Conservation (phyloP, 2,113 vertebrate species). For the Antechinus flavipes region DNA sequence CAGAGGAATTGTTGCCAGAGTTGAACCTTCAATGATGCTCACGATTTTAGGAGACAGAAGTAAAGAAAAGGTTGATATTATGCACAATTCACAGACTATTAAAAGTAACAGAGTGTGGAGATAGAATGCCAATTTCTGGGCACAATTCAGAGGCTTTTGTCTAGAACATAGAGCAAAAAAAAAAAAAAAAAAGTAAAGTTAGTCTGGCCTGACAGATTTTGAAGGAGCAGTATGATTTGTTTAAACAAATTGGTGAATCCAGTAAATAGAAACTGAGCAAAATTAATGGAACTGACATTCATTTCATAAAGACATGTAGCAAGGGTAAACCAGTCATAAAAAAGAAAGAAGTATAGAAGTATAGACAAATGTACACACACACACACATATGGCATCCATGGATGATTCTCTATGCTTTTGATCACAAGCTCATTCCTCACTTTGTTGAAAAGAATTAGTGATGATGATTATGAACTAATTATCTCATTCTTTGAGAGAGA, state of each 20-base stretch:
- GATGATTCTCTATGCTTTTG: no score
- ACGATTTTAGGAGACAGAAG: background rate
- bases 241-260: slow-evolving; percentile 46
- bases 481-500: no score
- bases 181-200: background rate
- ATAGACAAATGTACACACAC: background rate
- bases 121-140: background rate
- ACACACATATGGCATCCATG: background rate
- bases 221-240: slow-evolving; percentile 46
- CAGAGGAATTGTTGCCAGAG: background rate
- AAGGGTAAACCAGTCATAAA: background rate
- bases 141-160: background rate
- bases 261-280: background rate
- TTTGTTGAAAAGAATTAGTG: no score
- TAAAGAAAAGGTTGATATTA: background rate
- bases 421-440: no score
- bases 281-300: no score
- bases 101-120: background rate
- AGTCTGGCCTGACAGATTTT: background rate
- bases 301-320: no score
- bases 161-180: background rate
- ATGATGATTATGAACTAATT: no score
- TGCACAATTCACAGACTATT: background rate
- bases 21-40: background rate
- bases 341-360: background rate